phyloP scores from a whole-genome alignment of 2,888 invertebrate species.

The Drosophila mimica region DNA sequence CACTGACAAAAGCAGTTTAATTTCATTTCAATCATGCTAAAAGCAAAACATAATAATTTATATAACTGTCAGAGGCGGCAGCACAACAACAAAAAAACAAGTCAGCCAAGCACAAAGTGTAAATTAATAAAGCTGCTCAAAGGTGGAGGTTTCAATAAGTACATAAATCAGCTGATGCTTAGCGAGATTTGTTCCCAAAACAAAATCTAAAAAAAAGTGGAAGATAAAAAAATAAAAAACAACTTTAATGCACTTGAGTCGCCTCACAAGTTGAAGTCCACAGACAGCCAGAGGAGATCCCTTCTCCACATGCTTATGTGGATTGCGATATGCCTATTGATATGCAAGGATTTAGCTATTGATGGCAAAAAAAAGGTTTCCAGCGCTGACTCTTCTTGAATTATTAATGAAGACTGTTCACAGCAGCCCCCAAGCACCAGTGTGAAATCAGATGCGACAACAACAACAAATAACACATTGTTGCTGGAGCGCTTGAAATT shows the following conservation, averaged over 20 bases:
- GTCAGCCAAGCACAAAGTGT: conserved; percentile 51
- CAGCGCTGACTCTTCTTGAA: conserved; percentile 62
- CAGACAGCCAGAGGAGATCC: not conserved
- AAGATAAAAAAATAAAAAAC: not conserved
- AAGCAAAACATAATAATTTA: conserved; percentile 81
- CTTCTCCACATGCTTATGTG: not conserved
- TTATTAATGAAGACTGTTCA: conserved; percentile 73
- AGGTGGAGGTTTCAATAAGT: conserved; percentile 24
- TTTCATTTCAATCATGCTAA: conserved; percentile 80
- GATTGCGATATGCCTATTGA: conserved; percentile 20
- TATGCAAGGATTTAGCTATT: conserved; percentile 41
- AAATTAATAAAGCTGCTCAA: conserved; percentile 64
- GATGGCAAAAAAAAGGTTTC: conserved; percentile 44
- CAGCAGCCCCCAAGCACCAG: conserved; percentile 14
- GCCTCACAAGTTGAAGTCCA: conserved; percentile 10
- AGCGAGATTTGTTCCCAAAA: conserved; percentile 31
- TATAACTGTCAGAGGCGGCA: conserved; percentile 69
- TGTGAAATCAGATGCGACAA: conserved; percentile 64
- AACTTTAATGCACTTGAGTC: conserved; percentile 55
- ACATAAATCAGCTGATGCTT: conserved; percentile 55
- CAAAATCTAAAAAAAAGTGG: not conserved
- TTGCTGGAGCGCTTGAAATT: conserved; percentile 38
- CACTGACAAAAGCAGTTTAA: conserved; percentile 73
- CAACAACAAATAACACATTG: conserved; percentile 43
- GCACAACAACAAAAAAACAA: conserved; percentile 9